Conservation (phyloP, 2,888 invertebrate species). For the Tholera decimalis region DNA sequence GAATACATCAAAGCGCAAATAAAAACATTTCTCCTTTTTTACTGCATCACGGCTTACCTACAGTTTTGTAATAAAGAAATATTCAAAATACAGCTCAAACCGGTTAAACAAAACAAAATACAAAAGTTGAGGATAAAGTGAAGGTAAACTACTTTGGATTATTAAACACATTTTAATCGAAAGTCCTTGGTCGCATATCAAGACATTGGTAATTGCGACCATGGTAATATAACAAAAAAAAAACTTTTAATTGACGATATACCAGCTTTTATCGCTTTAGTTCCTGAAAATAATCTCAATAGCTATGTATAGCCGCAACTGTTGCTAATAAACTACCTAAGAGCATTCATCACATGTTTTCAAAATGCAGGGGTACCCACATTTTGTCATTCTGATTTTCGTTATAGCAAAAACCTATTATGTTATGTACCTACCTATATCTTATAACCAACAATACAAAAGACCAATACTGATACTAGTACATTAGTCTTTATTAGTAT, state of each 20-base stretch:
- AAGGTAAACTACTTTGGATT: background rate
- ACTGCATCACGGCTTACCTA: conserved; percentile 1
- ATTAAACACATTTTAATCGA: background rate
- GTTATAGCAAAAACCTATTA: background rate
- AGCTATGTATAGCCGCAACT: background rate
- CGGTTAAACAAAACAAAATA: background rate
- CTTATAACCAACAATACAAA: too few species aligned
- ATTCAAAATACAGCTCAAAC: background rate
- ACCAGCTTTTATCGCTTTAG: background rate
- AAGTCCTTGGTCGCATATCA: background rate
- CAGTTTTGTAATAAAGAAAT: background rate
- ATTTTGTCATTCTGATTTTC: background rate
- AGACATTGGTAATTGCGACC: background rate
- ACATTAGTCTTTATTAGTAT: too few species aligned
- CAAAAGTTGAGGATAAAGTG: conserved; percentile 20
- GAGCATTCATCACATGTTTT: background rate
- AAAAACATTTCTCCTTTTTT: background rate
- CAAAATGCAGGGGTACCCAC: background rate
- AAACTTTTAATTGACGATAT: conserved; percentile 10
- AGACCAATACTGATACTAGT: too few species aligned
- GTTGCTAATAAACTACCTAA: conserved; percentile 14
- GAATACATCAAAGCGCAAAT: background rate
- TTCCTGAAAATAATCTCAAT: background rate
- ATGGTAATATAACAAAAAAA: conserved; percentile 1
- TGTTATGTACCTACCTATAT: too few species aligned